Evolutionary conservation across 2,113 vertebrate species (phyloP), one percentile per base, ranked within the genome.

Genomic region (Alexandromys fortis): DNA sequence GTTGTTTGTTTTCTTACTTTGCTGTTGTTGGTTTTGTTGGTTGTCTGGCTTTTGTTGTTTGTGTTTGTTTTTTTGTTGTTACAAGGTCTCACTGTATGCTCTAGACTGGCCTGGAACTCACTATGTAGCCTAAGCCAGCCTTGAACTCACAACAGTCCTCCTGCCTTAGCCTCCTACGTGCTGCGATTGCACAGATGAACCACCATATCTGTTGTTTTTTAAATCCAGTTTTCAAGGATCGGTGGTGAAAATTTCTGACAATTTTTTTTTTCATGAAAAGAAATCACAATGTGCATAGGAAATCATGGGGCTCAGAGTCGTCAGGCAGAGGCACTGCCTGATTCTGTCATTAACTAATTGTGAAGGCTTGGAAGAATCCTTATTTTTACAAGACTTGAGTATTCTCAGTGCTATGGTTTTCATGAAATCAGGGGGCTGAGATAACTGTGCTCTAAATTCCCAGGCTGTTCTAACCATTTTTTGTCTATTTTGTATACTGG

Each of bases 341-440:
- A 33, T 76, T 75, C 42, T 89, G 33, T 35, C 33, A 73, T 91
- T 90, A 9, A 72, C 89, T 97, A 73, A 68, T 90, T 86, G 8
- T 7, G 1, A 76, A 49, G 19, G 5, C 52, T 93, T 94, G 42
- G 38, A 49, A 55, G 89, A 6, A 26, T 5, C 83, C 42, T 88
- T 92, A 30, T 75, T 67, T 42, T 93, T 70, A 96, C 33, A 90
- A 90, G 38, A 30, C 10, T 24, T 75, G 30, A 13, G 22, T 58
- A 93, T 97, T 92, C 68, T 95, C n/a, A 12, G 9, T 72, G 55
- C 49, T 70, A 30, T 79, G 75, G 47, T 86, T 90, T 91, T 45
- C 49, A 45, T 33, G 93, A 96, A 96, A 77, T 82, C 38, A 78
- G 5, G 30, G 2, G 2, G 10, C 47, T 79, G 76, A 90, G 93